Evolutionary conservation across 2,888 invertebrate genomes (phyloP).

Genomic region (Apodemia mormo): DNA sequence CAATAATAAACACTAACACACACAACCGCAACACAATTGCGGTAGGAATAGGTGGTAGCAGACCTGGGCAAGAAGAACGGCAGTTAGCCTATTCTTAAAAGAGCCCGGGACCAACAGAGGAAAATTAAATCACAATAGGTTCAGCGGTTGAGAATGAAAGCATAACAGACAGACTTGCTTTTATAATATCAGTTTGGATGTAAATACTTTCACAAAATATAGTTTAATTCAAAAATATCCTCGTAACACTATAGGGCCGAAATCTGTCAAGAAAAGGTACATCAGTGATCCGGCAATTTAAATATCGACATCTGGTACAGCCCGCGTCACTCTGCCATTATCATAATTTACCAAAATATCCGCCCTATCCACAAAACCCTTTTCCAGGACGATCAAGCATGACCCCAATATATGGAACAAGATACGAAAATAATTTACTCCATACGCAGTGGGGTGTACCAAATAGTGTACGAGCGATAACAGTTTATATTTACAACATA

Average conservation of each 20-base stretch:
- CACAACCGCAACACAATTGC: too few relatives aligned
- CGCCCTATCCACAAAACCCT: constrained; percentile 54
- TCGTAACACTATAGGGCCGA: constrained; percentile 11
- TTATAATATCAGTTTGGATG: too few relatives aligned
- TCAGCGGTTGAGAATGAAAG: too few relatives aligned
- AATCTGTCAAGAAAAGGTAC: constrained; percentile 48
- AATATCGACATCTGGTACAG: constrained; percentile 67
- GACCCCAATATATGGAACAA: constrained; percentile 64
- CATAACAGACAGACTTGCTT: too few relatives aligned
- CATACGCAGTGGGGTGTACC: constrained; percentile 6
- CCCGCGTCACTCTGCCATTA: constrained; percentile 68
- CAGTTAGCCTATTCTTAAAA: too few relatives aligned
- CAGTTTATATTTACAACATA: constrained; percentile 13
- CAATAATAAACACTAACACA: too few relatives aligned
- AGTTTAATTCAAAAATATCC: neutral
- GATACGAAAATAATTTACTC: constrained; percentile 42
- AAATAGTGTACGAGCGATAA: constrained; percentile 18
- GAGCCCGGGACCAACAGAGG: too few relatives aligned
- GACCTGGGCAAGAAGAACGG: too few relatives aligned
- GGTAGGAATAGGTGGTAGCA: too few relatives aligned
- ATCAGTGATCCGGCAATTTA: constrained; percentile 61
- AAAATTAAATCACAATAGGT: too few relatives aligned
- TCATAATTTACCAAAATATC: constrained; percentile 74
- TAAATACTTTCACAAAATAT: too few relatives aligned
- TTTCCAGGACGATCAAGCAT: constrained; percentile 61